Percentiles rank a stretch among this genome's conserved stretches.
Evolutionary conservation across 2,113 vertebrate species (phyloP).

Genomic region (Zosterops lateralis): DNA sequence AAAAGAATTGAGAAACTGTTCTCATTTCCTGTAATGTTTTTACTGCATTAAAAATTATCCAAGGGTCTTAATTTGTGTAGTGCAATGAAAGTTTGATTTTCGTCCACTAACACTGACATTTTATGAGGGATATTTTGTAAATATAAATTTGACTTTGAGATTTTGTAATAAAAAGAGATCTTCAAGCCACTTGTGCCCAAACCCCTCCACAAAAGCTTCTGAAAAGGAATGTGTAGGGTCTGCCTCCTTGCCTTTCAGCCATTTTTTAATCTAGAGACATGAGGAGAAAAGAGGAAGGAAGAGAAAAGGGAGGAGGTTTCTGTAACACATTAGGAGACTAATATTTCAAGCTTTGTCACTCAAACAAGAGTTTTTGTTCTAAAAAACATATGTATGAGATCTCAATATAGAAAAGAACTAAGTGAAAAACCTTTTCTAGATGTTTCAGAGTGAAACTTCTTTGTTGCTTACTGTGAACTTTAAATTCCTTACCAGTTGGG

Average conservation of each 20-base stretch:
- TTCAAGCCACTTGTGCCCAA: neutral
- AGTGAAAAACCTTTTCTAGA: neutral
- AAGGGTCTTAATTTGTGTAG: neutral
- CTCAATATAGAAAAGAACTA: neutral
- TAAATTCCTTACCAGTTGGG: neutral
- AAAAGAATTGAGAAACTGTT: neutral
- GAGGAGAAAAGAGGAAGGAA: accelerated
- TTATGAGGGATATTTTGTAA: neutral
- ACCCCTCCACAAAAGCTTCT: neutral
- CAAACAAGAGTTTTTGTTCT: neutral
- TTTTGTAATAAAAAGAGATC: neutral
- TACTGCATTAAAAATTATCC: neutral
- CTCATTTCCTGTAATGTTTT: neutral
- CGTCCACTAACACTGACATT: neutral
- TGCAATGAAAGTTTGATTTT: neutral
- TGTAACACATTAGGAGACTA: neutral
- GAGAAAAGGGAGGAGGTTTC: neutral
- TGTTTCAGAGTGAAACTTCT: neutral
- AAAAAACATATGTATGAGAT: neutral
- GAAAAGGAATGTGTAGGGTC: neutral
- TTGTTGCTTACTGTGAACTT: neutral
- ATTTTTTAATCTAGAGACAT: neutral
- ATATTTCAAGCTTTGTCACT: neutral
- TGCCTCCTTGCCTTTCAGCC: neutral
- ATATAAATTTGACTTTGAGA: neutral